Base-by-base conservation (phyloP, 2,888 invertebrate species). In the Eupithecia exiguata region DNA sequence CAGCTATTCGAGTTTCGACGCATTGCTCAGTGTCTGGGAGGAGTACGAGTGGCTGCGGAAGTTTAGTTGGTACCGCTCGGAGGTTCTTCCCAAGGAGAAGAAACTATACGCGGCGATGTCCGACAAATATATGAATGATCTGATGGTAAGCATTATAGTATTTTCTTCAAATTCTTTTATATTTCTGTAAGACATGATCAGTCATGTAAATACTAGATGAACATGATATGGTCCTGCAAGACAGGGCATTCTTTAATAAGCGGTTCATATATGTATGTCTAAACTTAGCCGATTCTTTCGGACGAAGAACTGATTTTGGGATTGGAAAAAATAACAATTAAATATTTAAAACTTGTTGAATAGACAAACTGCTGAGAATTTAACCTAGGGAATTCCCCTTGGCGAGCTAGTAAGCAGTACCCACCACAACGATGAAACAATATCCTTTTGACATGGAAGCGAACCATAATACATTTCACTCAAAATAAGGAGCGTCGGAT, bases 51-150 rank as follows among this genome's bases (percentile, higher is more conserved):
- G 90, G 89, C 86, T 93, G 16, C 84, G 89, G 75, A 87, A 87
- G 72, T 86, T 87, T 75, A 77, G 84, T n/a, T 89, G 88, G 88
- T 85, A 88, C 74, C 83, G 84, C n/a, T 84, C 88, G 61, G 88
- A 89, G 65, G 87, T 88, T 38, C 82, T 94, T 77, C 93, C 93
- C 18, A 86, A 86, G 77, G 86, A 87, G 61, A 92, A 92, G 81
- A 81, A 84, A 63, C 84, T 89, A 21, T 81, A 87, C 75, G 77
- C 87, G 74, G 74, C 77, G 25, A 83, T 90, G 82, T 80, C 89
- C 35, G 86, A 89, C 16, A 85, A 88, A 77, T 85, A 89, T 77
- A 82, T 92, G 81, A 83, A 85, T 63, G 67, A 83, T 25, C 81
- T 93, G 77, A 89, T 92, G 89, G 93, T 93, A 74, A 89, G 89